These are phyloP conservation scores for Drosophila anceps DNA, from an alignment of 2,888 invertebrate species.

Conservation along the genomic window DNA sequence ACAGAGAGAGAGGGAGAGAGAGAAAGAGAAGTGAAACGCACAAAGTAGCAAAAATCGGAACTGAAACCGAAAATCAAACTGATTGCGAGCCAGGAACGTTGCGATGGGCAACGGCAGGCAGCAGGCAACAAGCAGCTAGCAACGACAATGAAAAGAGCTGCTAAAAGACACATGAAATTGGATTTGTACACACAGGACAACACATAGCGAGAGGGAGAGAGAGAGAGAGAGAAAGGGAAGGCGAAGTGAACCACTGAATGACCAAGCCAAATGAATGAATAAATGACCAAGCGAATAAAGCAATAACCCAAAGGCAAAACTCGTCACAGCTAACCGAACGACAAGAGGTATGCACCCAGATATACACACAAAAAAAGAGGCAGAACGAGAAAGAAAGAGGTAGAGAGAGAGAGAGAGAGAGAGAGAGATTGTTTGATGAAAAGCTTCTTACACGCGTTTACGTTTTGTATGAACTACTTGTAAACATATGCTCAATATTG, in stretches of 20 bases:
- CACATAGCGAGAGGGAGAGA: background rate
- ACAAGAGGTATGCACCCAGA: background rate
- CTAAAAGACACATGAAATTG: constrained; percentile 56
- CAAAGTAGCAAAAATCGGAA: constrained; percentile 18
- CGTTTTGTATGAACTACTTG: constrained; percentile 2
- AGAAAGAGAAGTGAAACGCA: background rate
- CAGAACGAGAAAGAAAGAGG: background rate
- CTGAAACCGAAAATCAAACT: constrained; percentile 37
- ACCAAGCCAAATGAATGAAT: constrained; percentile 47
- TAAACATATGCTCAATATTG: background rate
- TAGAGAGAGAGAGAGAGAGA: background rate
- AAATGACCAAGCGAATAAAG: constrained; percentile 29
- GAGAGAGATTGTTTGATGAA: background rate
- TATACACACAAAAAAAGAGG: background rate
- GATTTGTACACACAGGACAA: constrained; percentile 61
- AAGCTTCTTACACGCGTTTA: constrained; percentile 3
- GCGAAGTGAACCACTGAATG: constrained; percentile 37
- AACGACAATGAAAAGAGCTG: constrained; percentile 30
- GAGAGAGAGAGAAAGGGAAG: background rate
- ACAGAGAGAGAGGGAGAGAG: background rate
- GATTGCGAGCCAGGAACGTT: constrained; percentile 23
- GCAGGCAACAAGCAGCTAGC: constrained; percentile 3
- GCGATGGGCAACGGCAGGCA: constrained; percentile 42
- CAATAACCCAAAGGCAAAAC: constrained; percentile 29
- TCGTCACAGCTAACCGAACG: background rate